phyloP scores from a whole-genome alignment of 2,113 vertebrate species.

The Hypocryptadius cinnamomeus region DNA sequence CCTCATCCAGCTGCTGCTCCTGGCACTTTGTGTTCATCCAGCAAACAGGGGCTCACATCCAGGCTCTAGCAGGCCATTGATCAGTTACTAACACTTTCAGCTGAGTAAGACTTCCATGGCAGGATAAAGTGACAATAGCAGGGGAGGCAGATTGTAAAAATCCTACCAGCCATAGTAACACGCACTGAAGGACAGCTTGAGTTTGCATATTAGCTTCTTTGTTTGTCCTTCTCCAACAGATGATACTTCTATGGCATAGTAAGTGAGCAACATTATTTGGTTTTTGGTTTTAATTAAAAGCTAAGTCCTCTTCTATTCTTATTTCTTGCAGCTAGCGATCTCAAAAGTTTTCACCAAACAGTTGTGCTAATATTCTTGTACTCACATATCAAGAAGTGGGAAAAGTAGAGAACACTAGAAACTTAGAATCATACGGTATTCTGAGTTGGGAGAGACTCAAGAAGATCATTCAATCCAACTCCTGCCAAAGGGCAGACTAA shows the following conservation, averaged over 20 bases:
- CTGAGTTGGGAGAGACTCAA: neutral
- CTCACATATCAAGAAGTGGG: neutral
- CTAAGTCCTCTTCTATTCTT: neutral
- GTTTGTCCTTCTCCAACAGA: neutral
- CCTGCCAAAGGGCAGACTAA: neutral
- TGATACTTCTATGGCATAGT: neutral
- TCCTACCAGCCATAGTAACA: neutral
- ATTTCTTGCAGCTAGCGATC: neutral
- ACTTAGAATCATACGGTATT: neutral
- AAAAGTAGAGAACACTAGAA: neutral
- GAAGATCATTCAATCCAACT: neutral
- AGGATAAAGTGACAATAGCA: neutral
- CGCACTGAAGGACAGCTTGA: neutral
- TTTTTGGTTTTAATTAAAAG: neutral
- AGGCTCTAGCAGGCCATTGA: neutral
- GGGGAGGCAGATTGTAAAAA: neutral
- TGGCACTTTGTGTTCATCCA: neutral
- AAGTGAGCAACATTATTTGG: neutral
- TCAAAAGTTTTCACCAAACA: neutral
- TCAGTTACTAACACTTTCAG: neutral
- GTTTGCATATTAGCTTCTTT: neutral
- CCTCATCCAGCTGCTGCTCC: neutral
- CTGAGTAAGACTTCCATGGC: neutral
- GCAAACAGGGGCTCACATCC: accelerated
- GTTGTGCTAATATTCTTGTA: neutral